Evolutionary conservation across 2,797 vertebrate genomes (phyloP).

Genomic region (Poecile montanus): DNA sequence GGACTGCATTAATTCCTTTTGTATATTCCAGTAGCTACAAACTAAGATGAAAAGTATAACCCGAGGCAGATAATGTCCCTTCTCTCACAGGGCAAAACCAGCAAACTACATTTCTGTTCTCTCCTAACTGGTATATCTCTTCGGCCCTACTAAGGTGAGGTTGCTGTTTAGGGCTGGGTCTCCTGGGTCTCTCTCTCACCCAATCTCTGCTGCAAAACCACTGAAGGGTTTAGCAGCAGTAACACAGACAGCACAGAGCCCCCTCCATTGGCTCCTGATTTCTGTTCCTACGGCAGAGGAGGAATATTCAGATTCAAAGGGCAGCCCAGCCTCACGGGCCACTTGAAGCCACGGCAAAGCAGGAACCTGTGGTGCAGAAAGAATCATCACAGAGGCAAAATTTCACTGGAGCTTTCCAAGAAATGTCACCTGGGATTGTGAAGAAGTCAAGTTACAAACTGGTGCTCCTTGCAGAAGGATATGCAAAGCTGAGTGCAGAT

Average conservation of each 20-base stretch:
- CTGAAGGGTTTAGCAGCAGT: background rate
- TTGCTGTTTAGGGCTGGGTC: background rate
- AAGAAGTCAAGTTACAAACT: background rate
- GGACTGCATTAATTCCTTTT: background rate
- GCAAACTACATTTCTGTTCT: background rate
- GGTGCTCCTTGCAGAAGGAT: background rate
- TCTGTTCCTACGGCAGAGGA: background rate
- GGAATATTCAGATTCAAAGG: background rate
- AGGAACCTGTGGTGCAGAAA: background rate
- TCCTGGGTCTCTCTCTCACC: background rate
- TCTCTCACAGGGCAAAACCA: background rate
- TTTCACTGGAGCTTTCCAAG: background rate
- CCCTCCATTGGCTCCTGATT: background rate
- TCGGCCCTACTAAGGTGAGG: background rate
- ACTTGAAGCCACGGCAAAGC: background rate
- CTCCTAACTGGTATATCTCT: background rate
- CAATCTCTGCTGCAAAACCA: background rate
- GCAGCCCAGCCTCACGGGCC: background rate
- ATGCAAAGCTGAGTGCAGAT: background rate
- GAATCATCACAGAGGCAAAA: background rate
- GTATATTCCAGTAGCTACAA: background rate
- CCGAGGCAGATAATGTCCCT: background rate
- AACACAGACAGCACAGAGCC: background rate
- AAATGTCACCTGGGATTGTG: background rate
- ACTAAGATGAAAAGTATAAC: background rate